These are phyloP conservation scores for Labroides dimidiatus DNA, from an alignment of 2,797 vertebrate genomes.

Conservation along the genomic window DNA sequence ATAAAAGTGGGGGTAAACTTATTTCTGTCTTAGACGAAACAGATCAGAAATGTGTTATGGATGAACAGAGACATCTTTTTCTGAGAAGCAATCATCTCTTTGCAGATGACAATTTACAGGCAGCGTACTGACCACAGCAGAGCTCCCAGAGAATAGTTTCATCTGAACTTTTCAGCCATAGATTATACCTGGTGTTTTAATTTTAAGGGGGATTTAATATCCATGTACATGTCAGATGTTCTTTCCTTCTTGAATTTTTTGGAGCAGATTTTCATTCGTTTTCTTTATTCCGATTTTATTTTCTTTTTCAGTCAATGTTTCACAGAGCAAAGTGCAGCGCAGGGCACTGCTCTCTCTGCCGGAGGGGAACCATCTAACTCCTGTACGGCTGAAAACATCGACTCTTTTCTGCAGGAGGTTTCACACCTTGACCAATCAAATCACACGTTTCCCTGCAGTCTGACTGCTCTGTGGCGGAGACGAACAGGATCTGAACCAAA, in stretches of 20 bases:
- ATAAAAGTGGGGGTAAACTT: background rate
- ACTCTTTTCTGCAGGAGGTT: slow-evolving; percentile 7
- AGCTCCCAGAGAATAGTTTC: too few relatives aligned
- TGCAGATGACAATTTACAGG: too few relatives aligned
- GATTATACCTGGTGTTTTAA: too few relatives aligned
- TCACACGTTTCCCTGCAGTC: background rate
- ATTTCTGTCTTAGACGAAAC: background rate
- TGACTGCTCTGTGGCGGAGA: too few relatives aligned
- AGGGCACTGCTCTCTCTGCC: background rate
- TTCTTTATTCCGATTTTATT: background rate
- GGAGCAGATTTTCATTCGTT: background rate
- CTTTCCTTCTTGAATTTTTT: too few relatives aligned
- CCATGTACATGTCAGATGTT: too few relatives aligned
- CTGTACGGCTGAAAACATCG: background rate
- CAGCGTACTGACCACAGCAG: too few relatives aligned
- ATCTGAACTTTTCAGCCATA: too few relatives aligned
- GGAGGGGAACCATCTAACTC: background rate
- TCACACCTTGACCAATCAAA: background rate
- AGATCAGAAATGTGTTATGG: background rate
- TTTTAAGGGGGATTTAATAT: too few relatives aligned
- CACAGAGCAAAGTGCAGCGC: background rate
- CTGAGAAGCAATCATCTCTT: too few relatives aligned
- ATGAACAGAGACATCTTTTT: too few relatives aligned
- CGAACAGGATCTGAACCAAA: too few relatives aligned
- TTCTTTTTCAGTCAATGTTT: background rate